Conservation (phyloP, 1,140 invertebrate species). For the Heliconius hermathena region DNA sequence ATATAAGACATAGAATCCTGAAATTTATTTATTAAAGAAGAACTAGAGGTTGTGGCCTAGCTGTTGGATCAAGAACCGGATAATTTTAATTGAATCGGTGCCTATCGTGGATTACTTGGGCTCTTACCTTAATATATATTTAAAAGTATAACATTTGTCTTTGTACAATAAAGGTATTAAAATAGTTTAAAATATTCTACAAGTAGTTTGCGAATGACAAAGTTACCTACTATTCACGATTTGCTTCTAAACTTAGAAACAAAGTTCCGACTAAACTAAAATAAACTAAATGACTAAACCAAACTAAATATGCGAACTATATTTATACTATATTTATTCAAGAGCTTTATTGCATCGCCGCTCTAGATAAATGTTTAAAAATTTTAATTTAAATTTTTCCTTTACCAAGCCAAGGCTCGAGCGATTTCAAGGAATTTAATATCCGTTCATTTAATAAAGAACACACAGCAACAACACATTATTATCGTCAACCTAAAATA, state of each 20-base stretch:
- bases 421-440: conserved; percentile 39
- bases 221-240: background rate
- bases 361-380: conserved; percentile 31
- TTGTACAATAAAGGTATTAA: too few species aligned
- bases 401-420: conserved; percentile 24
- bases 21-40: too few species aligned
- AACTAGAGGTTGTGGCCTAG: too few species aligned
- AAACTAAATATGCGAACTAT: background rate
- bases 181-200: too few species aligned
- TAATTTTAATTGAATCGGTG: too few species aligned
- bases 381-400: conserved; percentile 35
- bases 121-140: too few species aligned
- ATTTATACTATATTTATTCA: conserved; percentile 1
- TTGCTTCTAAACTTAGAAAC: background rate
- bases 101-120: too few species aligned
- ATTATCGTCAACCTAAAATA: conserved; percentile 37
- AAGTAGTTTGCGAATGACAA: background rate
- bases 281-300: background rate
- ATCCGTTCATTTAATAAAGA: conserved; percentile 39
- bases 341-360: conserved; percentile 4
- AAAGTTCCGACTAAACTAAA: too few species aligned
- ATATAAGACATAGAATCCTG: too few species aligned
- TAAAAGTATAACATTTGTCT: too few species aligned
- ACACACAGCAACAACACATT: conserved; percentile 37
- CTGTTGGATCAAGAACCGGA: too few species aligned